Conservation (phyloP, 2,113 vertebrate genomes). For the Jaculus jaculus region DNA sequence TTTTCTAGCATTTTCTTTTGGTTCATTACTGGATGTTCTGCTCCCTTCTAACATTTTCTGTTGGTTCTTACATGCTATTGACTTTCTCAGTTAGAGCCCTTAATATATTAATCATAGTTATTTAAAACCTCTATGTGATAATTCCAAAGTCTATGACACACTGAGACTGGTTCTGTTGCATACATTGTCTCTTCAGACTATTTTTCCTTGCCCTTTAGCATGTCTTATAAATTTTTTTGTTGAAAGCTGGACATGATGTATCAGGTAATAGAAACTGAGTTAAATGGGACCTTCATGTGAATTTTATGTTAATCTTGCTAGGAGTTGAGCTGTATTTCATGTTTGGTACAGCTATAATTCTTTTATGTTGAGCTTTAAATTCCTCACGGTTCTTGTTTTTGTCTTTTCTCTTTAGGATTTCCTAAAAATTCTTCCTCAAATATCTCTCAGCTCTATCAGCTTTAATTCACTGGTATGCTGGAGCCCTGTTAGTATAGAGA, state of each 20-base stretch:
- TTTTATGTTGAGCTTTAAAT: neutral
- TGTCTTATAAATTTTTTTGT: neutral
- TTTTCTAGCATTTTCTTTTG: neutral
- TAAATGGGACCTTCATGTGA: neutral
- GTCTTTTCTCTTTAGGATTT: neutral
- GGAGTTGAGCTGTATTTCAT: neutral
- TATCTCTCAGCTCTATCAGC: neutral
- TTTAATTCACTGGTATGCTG: neutral
- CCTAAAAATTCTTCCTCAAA: neutral
- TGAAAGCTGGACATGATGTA: neutral
- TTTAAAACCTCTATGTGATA: neutral
- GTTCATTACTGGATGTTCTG: neutral
- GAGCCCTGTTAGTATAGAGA: neutral
- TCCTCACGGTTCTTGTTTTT: neutral
- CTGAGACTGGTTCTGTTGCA: neutral
- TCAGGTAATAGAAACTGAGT: neutral
- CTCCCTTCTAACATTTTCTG: neutral
- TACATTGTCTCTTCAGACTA: constrained; percentile 1
- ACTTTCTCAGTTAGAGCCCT: neutral
- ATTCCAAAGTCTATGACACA: neutral
- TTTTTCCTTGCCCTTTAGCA: neutral
- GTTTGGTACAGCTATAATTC: neutral
- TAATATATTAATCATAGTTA: constrained; percentile 4
- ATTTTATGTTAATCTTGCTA: constrained; percentile 6
- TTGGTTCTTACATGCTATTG: neutral